Conservation (phyloP, 2,888 invertebrate genomes). For the Aspidapion aeneum region DNA sequence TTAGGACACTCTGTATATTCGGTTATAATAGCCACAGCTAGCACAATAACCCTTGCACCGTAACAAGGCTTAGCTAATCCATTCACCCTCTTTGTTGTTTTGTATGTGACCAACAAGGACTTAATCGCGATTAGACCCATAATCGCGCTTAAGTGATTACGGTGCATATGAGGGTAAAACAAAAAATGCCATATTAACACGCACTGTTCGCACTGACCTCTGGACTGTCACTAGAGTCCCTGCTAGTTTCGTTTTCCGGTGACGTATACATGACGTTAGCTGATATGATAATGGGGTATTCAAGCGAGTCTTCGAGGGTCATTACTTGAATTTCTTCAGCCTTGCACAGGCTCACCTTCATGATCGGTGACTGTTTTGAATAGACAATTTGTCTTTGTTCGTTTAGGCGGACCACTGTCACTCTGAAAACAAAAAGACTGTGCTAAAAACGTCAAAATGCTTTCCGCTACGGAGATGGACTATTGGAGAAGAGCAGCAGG, state of each 20-base stretch:
- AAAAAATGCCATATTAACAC: background rate
- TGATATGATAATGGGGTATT: slow-evolving; percentile 66
- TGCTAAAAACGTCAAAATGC: background rate
- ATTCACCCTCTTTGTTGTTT: too few relatives aligned
- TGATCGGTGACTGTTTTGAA: slow-evolving; percentile 59
- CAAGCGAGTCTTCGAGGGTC: slow-evolving; percentile 56
- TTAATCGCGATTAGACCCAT: too few relatives aligned
- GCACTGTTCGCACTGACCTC: background rate
- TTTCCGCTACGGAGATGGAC: too few relatives aligned
- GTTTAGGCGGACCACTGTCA: slow-evolving; percentile 60
- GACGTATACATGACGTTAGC: slow-evolving; percentile 64
- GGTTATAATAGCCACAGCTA: too few relatives aligned
- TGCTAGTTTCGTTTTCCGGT: slow-evolving; percentile 44
- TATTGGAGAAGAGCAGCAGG: too few relatives aligned
- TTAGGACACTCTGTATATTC: too few relatives aligned
- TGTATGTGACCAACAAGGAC: too few relatives aligned
- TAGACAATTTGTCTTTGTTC: slow-evolving; percentile 62
- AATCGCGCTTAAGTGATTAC: too few relatives aligned
- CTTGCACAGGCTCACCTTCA: slow-evolving; percentile 56
- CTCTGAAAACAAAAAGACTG: slow-evolving; percentile 42
- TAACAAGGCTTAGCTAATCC: too few relatives aligned
- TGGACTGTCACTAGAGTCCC: slow-evolving; percentile 7
- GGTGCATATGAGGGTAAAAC: too few relatives aligned
- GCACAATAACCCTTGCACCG: too few relatives aligned
- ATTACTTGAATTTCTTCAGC: slow-evolving; percentile 60